These are phyloP conservation scores for Phengaris arion DNA, from an alignment of 2,888 invertebrate genomes.

Conservation along the genomic window DNA sequence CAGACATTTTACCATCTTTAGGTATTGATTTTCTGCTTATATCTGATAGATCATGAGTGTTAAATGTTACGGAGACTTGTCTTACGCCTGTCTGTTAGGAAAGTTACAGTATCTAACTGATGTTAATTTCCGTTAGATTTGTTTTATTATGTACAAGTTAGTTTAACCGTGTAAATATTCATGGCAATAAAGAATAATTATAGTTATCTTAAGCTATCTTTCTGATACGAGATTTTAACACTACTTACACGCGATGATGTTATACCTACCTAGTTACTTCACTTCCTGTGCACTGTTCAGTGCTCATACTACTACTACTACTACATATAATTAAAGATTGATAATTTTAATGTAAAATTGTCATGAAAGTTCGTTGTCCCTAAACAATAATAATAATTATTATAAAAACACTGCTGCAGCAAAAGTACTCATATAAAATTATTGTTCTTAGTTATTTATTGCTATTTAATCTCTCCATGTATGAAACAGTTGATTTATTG, in stretches of 20 bases:
- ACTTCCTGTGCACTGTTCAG: neutral
- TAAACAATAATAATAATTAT: no score
- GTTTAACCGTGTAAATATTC: neutral
- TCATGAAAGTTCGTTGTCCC: no score
- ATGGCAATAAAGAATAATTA: conserved; percentile 4
- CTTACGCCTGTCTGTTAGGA: no score
- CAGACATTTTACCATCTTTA: no score
- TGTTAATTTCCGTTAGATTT: neutral
- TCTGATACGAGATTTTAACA: conserved; percentile 9
- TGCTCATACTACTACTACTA: neutral
- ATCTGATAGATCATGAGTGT: neutral
- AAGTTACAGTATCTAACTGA: neutral
- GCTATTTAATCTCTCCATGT: no score
- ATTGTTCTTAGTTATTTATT: no score
- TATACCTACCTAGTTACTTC: neutral
- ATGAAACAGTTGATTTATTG: no score
- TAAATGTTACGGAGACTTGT: neutral
- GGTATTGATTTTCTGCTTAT: no score
- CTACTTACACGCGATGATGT: neutral
- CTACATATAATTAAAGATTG: neutral
- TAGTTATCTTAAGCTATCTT: conserved; percentile 17
- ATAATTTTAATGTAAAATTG: no score
- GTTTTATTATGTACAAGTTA: neutral
- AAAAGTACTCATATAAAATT: no score
- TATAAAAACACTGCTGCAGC: no score